Base-by-base conservation (phyloP, 2,113 vertebrate species). In the Ciconia boyciana region DNA sequence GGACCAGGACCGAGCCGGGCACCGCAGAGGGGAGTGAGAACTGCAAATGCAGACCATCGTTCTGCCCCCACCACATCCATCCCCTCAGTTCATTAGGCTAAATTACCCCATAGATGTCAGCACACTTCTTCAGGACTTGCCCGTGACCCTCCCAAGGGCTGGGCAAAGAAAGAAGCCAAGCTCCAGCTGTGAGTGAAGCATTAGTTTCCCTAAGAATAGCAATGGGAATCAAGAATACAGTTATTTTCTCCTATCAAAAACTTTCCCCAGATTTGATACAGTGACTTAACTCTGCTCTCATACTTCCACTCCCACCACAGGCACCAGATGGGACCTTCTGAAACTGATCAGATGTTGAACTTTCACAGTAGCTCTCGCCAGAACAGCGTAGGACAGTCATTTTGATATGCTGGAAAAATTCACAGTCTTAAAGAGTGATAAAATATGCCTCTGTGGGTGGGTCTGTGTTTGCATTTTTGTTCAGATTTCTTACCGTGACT, bases 41-140 rank as follows among this genome's bases (percentile, higher is more conserved):
- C 25, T 0, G 0, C 31, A 58, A 75, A 34, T 0, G 2, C 77
- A 92, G 68, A 17, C 31, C 36, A 5, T 19, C 2, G 1, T 83
- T 80, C 25, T 78, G 41, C 13, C 16, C 18, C 46, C 6, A 13
- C 16, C 2, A 0, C 2, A 1, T 32, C 34, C 26, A 20, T 13
- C 16, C 14, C 9, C 64, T 31, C 2, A 0, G 54, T 39, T 65
- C 17, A 2, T 72, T 24, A 57, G 32, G 54, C 26, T 68, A 28
- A 91, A 85, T 25, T 66, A 19, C 22, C 19, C 69, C 22, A 4
- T 12, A 36, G 72, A 41, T 29, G 14, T 34, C 85, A 89, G 55
- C 69, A 83, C 15, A 39, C 29, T 52, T 64, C 69, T 46, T 78
- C 58, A 75, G 60, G 49, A 62, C 48, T 62, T 66, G 77, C 46